Evolutionary conservation across 1,140 invertebrate species (phyloP), one percentile per base, ranked within the genome.

Genomic region (Diorhabda carinulata): DNA sequence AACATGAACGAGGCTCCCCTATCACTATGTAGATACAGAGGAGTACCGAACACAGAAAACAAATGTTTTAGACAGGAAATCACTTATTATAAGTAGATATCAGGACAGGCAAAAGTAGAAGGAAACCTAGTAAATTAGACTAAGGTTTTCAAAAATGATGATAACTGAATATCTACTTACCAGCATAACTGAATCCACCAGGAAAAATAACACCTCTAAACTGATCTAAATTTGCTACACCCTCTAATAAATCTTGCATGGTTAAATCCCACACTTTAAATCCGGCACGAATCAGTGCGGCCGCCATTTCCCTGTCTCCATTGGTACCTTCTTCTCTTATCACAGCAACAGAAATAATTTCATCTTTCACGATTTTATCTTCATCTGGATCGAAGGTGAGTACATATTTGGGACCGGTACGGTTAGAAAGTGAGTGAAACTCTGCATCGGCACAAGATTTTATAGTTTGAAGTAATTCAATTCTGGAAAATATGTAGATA

Each of bases 171-270:
- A 25, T 25, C 25, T 25, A 25, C 25, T 25, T 80, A 92, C 91
- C 91, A 47, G 95, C 97, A 84, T 98, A 99, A 82, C 96, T 98
- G 79, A 99, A 99, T 9, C 97, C 97, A 57, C 97, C 97, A 3
- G 97, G 96, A 78, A 98, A 99, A 45, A 97, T 89, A 8, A 99
- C 75, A 4, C 97, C 97, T 71, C 89, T 86, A 82, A 98, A 99
- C 9, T 84, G 80, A 66, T 95, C 89, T 5, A 98, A 81, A 2
- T 84, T 89, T 4, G 93, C 84, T 70, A 86, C 85, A 70, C 87
- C 85, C 47, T 84, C 82, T 8, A 95, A 78, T 9, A 98, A 80
- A 85, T 98, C 96, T 74, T 92, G 91, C 91, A 97, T 95, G 0
- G 93, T 94, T 0, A 98, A 87, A 81, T 98, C 96, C 84, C 91